Percentiles rank a stretch among this genome's conserved stretches.
Conservation (phyloP, 2,888 invertebrate genomes). For the Rotaria magnacalcarata region DNA sequence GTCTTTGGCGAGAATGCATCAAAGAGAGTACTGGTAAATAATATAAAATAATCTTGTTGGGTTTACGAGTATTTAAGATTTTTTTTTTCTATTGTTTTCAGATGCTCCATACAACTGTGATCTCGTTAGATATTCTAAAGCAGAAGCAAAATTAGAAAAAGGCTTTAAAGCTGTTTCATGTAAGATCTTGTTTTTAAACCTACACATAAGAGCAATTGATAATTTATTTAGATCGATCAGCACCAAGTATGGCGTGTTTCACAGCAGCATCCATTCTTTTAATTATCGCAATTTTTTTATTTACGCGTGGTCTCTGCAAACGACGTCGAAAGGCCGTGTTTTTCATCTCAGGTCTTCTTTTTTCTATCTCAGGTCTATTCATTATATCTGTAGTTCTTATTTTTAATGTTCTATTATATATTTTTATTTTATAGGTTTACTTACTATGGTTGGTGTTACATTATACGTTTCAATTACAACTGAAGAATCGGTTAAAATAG, state of each 20-base stretch:
- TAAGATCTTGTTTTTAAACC: not conserved
- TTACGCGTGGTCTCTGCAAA: conserved; percentile 30
- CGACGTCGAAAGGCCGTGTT: conserved; percentile 30
- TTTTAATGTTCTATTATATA: not conserved
- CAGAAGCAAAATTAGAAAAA: conserved; percentile 29
- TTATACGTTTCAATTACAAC: conserved; percentile 29
- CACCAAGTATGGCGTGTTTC: conserved; percentile 32
- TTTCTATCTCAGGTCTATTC: not conserved
- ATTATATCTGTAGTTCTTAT: too few relatives aligned
- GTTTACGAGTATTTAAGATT: not conserved
- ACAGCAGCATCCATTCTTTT: not conserved
- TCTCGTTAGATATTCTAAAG: conserved; percentile 8
- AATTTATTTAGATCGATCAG: not conserved
- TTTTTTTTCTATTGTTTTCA: not conserved
- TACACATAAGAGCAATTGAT: not conserved
- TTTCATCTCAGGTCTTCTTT: conserved; percentile 36
- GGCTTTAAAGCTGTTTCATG: conserved; percentile 31
- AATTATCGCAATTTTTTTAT: conserved; percentile 7
- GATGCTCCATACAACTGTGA: conserved; percentile 6
- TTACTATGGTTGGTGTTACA: conserved; percentile 32
- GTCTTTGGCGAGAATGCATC: conserved; percentile 19
- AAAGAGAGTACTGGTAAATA: not conserved
- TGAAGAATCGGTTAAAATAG: not conserved
- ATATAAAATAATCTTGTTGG: not conserved
- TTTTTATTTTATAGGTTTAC: not conserved